Evolutionary conservation across 2,113 vertebrate species (phyloP).

Genomic region (Serinus canaria): DNA sequence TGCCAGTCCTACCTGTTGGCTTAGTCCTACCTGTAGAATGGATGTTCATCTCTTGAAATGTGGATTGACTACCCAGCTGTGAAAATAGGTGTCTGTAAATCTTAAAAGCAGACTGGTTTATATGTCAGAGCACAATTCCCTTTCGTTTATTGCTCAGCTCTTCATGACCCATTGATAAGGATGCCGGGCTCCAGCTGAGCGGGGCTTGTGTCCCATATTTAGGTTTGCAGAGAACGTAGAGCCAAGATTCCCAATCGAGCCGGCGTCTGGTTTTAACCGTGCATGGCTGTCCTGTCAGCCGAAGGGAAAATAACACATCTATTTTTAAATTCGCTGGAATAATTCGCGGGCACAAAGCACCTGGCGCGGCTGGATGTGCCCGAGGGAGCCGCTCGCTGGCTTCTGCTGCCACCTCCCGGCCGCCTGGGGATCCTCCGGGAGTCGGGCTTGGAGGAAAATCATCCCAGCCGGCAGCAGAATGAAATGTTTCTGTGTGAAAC

Average conservation of each 20-base stretch:
- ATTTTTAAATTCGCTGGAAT: slow-evolving; percentile 89
- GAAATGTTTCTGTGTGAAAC: background rate
- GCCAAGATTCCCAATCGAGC: slow-evolving; percentile 69
- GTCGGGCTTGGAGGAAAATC: background rate
- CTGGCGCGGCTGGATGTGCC: background rate
- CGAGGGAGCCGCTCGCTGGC: background rate
- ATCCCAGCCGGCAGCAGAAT: background rate
- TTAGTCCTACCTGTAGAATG: background rate
- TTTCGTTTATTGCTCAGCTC: background rate
- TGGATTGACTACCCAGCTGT: background rate
- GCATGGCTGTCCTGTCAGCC: slow-evolving; percentile 82
- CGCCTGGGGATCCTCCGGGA: rapidly evolving
- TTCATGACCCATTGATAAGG: background rate
- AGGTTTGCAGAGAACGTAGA: slow-evolving; percentile 54
- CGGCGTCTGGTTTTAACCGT: slow-evolving; percentile 72
- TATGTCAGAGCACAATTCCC: background rate
- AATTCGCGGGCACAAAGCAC: slow-evolving; percentile 56
- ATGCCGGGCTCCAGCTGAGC: background rate
- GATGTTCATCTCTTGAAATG: background rate
- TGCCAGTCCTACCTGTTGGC: background rate
- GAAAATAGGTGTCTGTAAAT: background rate
- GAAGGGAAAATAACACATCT: slow-evolving; percentile 82
- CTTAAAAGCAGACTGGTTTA: background rate
- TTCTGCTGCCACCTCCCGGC: slow-evolving; percentile 69
- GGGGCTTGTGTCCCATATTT: slow-evolving; percentile 44